Conservation (phyloP, 2,113 vertebrate genomes). For the Electrona antarctica region DNA sequence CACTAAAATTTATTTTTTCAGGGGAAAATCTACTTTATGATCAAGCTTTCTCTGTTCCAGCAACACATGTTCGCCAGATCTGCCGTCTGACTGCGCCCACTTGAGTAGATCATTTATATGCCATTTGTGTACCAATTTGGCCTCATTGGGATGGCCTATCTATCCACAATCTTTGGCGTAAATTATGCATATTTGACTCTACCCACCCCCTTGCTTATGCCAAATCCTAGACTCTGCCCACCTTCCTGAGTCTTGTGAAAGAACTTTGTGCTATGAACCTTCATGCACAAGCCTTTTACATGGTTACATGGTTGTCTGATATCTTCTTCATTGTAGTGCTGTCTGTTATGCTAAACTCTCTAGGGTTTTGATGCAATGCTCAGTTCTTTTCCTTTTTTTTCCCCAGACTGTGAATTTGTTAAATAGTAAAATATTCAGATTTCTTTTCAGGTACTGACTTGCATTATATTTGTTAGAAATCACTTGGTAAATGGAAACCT, state of each 20-base stretch:
- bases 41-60: no score
- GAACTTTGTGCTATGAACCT: neutral
- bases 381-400: neutral
- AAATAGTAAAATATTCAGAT: neutral
- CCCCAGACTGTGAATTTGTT: neutral
- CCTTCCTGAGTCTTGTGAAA: conserved; percentile 12
- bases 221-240: conserved; percentile 60
- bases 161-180: no score
- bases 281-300: conserved; percentile 32
- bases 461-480: conserved; percentile 20
- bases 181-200: no score
- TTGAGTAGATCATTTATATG: no score
- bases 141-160: no score
- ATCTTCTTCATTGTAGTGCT: conserved; percentile 1
- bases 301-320: neutral
- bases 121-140: no score
- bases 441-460: conserved; percentile 13
- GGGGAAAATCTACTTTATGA: no score
- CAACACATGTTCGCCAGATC: no score
- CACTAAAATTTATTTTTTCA: no score
- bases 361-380: neutral
- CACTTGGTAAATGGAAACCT: conserved; percentile 5
- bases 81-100: no score
- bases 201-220: conserved; percentile 74
- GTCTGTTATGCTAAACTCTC: neutral